Evolutionary conservation across 2,797 vertebrate species (phyloP).

Genomic region (Myotis vivesi): DNA sequence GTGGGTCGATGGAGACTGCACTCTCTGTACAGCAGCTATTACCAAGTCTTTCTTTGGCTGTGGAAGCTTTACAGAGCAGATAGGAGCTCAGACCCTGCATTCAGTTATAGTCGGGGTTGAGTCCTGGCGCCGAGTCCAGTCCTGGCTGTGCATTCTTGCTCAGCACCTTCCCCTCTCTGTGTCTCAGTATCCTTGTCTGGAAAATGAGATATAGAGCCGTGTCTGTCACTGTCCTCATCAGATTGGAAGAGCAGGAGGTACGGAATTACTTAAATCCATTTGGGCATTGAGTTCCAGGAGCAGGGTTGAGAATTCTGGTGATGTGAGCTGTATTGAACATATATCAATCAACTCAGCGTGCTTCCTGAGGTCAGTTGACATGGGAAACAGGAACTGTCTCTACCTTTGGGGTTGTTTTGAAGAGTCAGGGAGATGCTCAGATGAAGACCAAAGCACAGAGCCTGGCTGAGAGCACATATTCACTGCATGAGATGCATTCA

Average conservation of each 20-base stretch:
- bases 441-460: background rate
- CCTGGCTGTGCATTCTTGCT: background rate
- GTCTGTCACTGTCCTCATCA: background rate
- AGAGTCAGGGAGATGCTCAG: background rate
- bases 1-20: accelerated
- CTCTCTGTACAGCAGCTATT: accelerated
- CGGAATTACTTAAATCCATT: background rate
- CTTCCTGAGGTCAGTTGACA: background rate
- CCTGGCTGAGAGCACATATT: background rate
- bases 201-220: background rate
- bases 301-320: background rate
- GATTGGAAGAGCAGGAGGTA: background rate
- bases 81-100: background rate
- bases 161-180: background rate
- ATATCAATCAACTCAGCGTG: background rate
- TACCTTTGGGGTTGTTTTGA: background rate
- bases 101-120: background rate
- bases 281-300: background rate
- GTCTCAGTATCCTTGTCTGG: background rate
- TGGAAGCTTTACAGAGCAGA: background rate
- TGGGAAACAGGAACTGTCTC: background rate
- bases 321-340: background rate
- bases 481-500: accelerated
- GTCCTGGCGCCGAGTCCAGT: background rate
- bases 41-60: background rate